These are phyloP conservation scores for Pangasius djambal DNA, from an alignment of 2,797 vertebrate genomes.

Conservation along the genomic window DNA sequence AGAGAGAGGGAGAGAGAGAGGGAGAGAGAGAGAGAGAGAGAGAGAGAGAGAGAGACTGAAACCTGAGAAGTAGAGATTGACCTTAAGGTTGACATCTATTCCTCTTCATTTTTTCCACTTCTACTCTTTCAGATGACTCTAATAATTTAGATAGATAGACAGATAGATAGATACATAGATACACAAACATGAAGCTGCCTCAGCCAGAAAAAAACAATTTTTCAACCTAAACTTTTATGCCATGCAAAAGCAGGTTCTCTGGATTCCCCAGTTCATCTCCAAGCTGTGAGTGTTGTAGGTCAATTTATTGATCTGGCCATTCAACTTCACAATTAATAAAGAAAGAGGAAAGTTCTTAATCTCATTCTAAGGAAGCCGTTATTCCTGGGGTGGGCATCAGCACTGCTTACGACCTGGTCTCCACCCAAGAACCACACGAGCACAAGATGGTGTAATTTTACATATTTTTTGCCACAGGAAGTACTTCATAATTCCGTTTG, in stretches of 20 bases:
- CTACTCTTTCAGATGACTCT: slow-evolving; percentile 13
- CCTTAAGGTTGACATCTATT: background rate
- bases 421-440: background rate
- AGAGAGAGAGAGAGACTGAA: background rate
- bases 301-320: background rate
- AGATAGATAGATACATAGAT: background rate
- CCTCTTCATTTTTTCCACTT: slow-evolving; percentile 7
- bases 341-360: background rate
- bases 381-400: background rate
- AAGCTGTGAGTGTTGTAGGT: background rate
- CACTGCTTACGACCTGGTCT: background rate
- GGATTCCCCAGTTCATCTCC: background rate
- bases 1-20: background rate
- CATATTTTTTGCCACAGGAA: background rate
- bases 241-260: background rate
- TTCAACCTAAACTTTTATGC: background rate
- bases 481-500: background rate
- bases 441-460: background rate
- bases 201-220: background rate
- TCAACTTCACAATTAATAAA: background rate
- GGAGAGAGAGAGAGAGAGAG: background rate
- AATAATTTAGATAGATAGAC: background rate
- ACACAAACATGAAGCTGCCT: background rate
- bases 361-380: background rate
- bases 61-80: background rate